Evolutionary conservation across 1,140 invertebrate species (phyloP).

Genomic region (Hesperophylax magnus): DNA sequence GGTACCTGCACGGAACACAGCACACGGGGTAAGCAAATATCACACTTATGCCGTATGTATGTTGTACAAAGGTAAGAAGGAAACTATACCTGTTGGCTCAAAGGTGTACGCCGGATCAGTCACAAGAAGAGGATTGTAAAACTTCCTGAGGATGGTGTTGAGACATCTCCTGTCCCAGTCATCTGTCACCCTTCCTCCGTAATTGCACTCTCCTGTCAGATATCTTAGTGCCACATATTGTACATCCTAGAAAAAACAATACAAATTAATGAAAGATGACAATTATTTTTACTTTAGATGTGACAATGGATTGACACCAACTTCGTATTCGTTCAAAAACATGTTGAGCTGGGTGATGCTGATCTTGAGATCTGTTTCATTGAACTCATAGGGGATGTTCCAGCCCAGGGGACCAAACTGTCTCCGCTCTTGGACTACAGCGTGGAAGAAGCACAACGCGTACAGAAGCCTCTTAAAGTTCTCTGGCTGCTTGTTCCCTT

Average conservation of each 20-base stretch:
- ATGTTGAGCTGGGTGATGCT: constrained; percentile 89
- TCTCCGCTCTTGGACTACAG: constrained; percentile 89
- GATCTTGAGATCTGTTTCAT: constrained; percentile 94
- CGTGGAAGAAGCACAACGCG: constrained; percentile 95
- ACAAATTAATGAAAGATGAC: too few relatives aligned
- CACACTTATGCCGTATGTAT: too few relatives aligned
- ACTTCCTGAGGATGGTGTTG: constrained; percentile 86
- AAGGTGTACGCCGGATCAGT: constrained; percentile 73
- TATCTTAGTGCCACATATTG: constrained; percentile 93
- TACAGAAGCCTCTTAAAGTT: constrained; percentile 91
- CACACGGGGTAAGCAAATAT: too few relatives aligned
- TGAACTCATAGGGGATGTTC: constrained; percentile 97
- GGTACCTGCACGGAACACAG: constrained; percentile 64
- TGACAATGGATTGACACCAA: too few relatives aligned
- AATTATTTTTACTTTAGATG: too few relatives aligned
- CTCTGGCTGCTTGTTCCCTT: constrained; percentile 81
- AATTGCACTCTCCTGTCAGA: constrained; percentile 96
- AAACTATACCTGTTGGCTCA: constrained; percentile 71
- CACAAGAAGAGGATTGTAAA: constrained; percentile 78
- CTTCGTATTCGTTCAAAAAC: constrained; percentile 89
- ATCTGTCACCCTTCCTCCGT: constrained; percentile 95
- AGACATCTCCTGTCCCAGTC: constrained; percentile 94
- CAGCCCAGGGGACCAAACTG: constrained; percentile 95
- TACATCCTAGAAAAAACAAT: constrained; percentile 74
- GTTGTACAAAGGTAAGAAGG: too few relatives aligned